A percentile compares a stretch with the other conserved stretches of the same genome.
Conservation (phyloP, 1,140 invertebrate species). For the Achroia grisella region DNA sequence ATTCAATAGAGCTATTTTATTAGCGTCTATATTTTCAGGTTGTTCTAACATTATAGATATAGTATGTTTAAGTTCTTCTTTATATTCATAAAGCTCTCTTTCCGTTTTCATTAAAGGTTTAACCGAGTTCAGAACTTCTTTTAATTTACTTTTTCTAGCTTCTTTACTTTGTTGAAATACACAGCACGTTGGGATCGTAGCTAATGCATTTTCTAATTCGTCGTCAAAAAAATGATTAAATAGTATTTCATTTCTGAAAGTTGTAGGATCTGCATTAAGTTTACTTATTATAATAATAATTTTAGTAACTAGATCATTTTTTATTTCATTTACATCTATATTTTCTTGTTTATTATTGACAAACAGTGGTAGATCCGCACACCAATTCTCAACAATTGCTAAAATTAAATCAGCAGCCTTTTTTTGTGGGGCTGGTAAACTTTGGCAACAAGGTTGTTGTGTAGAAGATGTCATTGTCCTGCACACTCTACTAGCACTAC, state of each 20-base stretch:
- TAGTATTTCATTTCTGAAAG: constrained; percentile 25
- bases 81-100: constrained; percentile 26
- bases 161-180: constrained; percentile 18
- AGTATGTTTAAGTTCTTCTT: constrained; percentile 26
- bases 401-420: constrained; percentile 26
- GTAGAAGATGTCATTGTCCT: background rate
- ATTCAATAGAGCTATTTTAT: constrained; percentile 9
- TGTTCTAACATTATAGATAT: constrained; percentile 18
- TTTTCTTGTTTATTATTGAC: constrained; percentile 11
- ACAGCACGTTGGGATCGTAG: constrained; percentile 13
- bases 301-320: constrained; percentile 24
- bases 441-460: constrained; percentile 5
- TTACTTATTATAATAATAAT: constrained; percentile 39
- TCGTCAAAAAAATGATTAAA: constrained; percentile 26
- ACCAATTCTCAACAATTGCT: constrained; percentile 32
- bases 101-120: constrained; percentile 30
- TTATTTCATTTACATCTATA: constrained; percentile 16
- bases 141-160: constrained; percentile 20
- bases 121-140: constrained; percentile 18
- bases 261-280: constrained; percentile 29
- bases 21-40: constrained; percentile 5
- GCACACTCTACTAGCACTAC: background rate
- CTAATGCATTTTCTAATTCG: constrained; percentile 26
- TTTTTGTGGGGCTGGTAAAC: constrained; percentile 8
- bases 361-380: constrained; percentile 19